Evolutionary conservation across 2,113 vertebrate species (phyloP).

Genomic region (Ameiurus melas): DNA sequence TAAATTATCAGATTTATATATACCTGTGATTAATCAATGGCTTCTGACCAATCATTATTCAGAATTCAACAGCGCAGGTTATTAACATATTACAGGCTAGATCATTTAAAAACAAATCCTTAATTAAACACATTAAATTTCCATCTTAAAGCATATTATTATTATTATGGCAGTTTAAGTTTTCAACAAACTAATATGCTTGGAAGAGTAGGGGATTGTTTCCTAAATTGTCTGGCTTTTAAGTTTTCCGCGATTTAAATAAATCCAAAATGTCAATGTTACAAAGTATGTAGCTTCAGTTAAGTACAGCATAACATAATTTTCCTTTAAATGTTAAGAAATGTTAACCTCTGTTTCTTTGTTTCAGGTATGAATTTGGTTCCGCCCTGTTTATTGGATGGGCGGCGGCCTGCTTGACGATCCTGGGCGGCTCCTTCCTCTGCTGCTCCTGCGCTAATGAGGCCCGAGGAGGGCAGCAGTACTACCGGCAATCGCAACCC

Average conservation of each 20-base stretch:
- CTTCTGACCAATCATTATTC: background rate
- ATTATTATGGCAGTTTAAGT: too few species aligned
- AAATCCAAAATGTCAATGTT: background rate
- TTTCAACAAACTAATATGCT: background rate
- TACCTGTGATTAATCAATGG: background rate
- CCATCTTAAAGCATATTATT: background rate
- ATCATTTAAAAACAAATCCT: background rate
- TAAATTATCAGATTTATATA: background rate
- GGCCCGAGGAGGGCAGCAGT: conserved; percentile 81
- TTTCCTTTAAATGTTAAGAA: background rate
- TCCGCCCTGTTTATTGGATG: conserved; percentile 92
- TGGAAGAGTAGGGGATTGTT: background rate
- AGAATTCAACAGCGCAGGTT: background rate
- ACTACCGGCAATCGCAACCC: conserved; percentile 84
- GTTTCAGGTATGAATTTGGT: conserved; percentile 89
- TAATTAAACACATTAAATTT: background rate
- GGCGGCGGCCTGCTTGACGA: conserved; percentile 85
- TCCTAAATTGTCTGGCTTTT: too few species aligned
- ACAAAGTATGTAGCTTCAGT: background rate
- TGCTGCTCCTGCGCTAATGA: conserved; percentile 90
- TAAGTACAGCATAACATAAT: background rate
- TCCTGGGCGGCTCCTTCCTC: conserved; percentile 89
- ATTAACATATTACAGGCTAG: background rate
- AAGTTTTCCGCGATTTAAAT: background rate
- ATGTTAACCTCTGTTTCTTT: background rate